Percentiles rank a stretch among this genome's conserved stretches.
phyloP scores from a whole-genome alignment of 1,140 invertebrate genomes.

The Megathymus violae region DNA sequence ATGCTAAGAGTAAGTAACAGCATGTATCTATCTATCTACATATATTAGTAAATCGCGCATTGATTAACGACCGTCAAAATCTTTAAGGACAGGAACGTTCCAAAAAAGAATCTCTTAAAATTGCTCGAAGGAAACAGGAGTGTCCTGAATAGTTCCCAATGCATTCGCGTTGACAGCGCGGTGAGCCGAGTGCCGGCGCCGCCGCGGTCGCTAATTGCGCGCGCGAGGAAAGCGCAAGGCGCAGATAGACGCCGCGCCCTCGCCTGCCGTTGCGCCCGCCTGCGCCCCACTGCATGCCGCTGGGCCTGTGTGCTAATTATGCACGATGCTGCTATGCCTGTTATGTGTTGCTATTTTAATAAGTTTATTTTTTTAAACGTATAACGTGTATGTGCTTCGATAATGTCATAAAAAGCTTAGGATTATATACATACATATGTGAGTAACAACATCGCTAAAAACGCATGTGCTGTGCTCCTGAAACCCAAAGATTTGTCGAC shows the following conservation, averaged over 20 bases:
- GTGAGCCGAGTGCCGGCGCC: slow-evolving; percentile 41
- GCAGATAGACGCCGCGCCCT: slow-evolving; percentile 35
- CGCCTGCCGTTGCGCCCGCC: background rate
- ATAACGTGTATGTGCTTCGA: no score
- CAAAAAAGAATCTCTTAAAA: no score
- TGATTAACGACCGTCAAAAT: no score
- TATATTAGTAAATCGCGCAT: no score
- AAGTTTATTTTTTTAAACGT: background rate
- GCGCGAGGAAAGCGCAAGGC: slow-evolving; percentile 33
- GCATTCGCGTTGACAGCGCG: slow-evolving; percentile 27
- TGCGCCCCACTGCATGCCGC: slow-evolving; percentile 11
- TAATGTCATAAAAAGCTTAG: no score
- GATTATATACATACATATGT: no score
- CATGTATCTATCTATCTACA: no score
- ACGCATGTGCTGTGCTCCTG: no score
- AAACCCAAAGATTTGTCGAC: no score
- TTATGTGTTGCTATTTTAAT: slow-evolving; percentile 2
- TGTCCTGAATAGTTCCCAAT: background rate
- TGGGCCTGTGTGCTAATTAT: slow-evolving; percentile 7
- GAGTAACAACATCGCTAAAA: no score
- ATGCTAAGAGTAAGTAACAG: no score
- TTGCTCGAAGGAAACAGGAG: background rate
- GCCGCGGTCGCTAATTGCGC: slow-evolving; percentile 39
- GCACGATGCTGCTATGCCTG: background rate
- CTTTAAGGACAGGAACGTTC: no score